Percentiles rank a stretch among this genome's conserved stretches.
Conservation (phyloP, 1,140 invertebrate genomes). For the Drosophila equinoxialis region DNA sequence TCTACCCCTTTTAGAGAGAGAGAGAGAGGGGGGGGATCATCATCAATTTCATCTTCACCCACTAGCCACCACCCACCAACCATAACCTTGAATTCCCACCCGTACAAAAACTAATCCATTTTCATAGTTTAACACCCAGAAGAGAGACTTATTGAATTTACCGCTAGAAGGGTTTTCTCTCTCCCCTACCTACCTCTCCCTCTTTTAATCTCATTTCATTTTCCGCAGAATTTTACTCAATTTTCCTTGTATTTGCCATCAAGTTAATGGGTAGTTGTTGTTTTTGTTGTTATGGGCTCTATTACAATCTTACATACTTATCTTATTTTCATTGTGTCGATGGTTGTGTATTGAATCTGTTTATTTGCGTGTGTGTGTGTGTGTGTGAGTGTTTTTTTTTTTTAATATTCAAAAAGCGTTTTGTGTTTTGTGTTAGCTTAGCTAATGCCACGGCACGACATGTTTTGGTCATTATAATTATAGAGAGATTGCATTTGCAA, state of each 20-base stretch:
- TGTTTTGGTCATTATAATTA: slow-evolving; percentile 75
- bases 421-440: slow-evolving; percentile 24
- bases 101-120: background rate
- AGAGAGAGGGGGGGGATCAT: background rate
- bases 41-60: background rate
- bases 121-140: slow-evolving; percentile 8
- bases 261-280: background rate
- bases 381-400: slow-evolving; percentile 30
- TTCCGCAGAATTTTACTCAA: background rate
- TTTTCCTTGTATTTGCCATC: slow-evolving; percentile 7
- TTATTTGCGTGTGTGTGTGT: background rate
- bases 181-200: background rate
- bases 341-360: background rate
- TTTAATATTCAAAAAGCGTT: slow-evolving; percentile 61
- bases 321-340: background rate
- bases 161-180: background rate
- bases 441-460: slow-evolving; percentile 63
- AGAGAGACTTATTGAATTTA: slow-evolving; percentile 5
- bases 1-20: background rate
- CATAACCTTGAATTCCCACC: background rate
- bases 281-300: background rate
- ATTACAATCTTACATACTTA: background rate
- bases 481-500: slow-evolving; percentile 62
- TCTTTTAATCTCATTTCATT: background rate
- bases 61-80: background rate